Base-by-base conservation (phyloP, 2,888 invertebrate species). In the Acronicta psi region DNA sequence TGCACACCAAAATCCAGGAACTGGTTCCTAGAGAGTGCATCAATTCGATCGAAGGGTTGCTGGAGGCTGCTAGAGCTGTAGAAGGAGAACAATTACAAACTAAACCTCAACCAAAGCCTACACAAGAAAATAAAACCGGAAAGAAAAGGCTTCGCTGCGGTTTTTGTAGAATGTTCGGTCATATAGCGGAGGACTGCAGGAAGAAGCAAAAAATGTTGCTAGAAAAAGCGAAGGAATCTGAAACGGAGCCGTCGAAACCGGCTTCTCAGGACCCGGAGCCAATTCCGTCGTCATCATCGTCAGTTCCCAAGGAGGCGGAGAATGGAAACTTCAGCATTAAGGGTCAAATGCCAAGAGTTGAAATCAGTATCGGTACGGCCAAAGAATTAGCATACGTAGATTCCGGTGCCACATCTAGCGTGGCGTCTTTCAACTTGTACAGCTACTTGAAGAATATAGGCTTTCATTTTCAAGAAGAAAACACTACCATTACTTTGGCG, bases 41-140 rank as follows among this genome's bases (percentile, higher is more conserved):
- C 17, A 8, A 55, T 23, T 14, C 69, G n/a, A 46, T 36, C 10
- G 63, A 65, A 11, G 63, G 49, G 31, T 66, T 69, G 59, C 49
- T 66, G 42, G 74, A 68, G 37, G 71, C 68, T n/a, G 61, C 70
- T 17, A 59, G 46, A 56, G 52, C n/a, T 18, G 20, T 68, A 43
- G 68, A 64, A 46, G 47, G 51, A 34, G 53, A 58, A 20, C 40
- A 47, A 2, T 4, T 34, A 5, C 60, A 60, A 13, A 45, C 45
- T 1, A 47, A 43, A 41, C 11, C 44, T 0, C 34, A 53, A 45
- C 13, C 9, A 0, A 16, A 29, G 13, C 16, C 14, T 18, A 25
- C 0, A 20, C n/a, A 23, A 23, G 58, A 51, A 46, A 46, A 51
- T 23, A 34, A 40, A 13, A 2, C 13, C 1, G 54, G 13, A 7